These are phyloP conservation scores for Eptatretus burgeri DNA, from an alignment of 2,113 vertebrate genomes.

Conservation along the genomic window DNA sequence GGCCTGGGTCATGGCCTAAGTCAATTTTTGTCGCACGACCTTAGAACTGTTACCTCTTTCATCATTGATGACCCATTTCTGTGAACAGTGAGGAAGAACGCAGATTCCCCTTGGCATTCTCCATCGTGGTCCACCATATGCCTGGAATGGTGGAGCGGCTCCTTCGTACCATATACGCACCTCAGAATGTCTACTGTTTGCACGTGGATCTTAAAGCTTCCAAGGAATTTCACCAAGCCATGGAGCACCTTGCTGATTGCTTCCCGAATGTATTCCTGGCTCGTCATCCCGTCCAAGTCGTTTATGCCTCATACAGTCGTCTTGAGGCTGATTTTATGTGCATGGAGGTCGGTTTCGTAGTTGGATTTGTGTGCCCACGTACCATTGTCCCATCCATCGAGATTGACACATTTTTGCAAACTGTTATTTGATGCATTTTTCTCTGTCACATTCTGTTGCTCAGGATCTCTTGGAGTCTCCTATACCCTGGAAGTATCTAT, in stretches of 20 bases:
- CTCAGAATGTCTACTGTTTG: conserved; percentile 38
- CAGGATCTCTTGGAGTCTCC: conserved; percentile 25
- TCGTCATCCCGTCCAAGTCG: conserved; percentile 26
- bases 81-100: conserved; percentile 29
- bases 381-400: too few relatives aligned
- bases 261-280: conserved; percentile 48
- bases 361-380: too few relatives aligned
- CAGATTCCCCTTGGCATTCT: conserved; percentile 49
- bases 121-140: conserved; percentile 55
- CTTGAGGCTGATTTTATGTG: conserved; percentile 74
- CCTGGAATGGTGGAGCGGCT: conserved; percentile 21
- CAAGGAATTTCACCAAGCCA: conserved; percentile 20
- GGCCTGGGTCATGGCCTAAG: too few relatives aligned
- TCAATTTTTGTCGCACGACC: too few relatives aligned
- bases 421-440: too few relatives aligned
- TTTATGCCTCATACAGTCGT: conserved; percentile 43
- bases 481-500: conserved; percentile 42
- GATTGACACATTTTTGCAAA: too few relatives aligned
- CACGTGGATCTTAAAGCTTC: conserved; percentile 33
- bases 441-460: too few relatives aligned
- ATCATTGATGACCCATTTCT: too few relatives aligned
- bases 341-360: conserved; percentile 21
- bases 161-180: conserved; percentile 26
- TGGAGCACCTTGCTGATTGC: conserved; percentile 30
- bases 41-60: too few relatives aligned